Percentiles rank a stretch among this genome's conserved stretches.
Evolutionary conservation across 2,113 vertebrate species (phyloP).

Genomic region (Amphiprion ocellaris): DNA sequence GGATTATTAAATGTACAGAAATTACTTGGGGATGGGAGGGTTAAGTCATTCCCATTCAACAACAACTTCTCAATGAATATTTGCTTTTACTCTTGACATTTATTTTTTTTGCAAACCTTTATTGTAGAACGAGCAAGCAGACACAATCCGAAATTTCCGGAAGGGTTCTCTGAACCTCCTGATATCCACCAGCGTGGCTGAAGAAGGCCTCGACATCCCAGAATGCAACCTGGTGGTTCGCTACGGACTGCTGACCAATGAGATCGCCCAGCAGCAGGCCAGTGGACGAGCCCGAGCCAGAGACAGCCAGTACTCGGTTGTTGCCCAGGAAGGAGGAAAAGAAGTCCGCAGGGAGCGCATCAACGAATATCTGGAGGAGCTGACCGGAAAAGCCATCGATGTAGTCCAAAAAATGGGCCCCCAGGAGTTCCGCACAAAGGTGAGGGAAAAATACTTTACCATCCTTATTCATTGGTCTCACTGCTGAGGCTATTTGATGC

Average conservation of each 20-base stretch:
- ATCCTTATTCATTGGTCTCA: background rate
- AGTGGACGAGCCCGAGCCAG: slow-evolving; percentile 89
- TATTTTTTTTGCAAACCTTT: background rate
- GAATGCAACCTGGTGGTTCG: slow-evolving; percentile 93
- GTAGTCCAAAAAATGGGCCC: slow-evolving; percentile 86
- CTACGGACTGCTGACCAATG: slow-evolving; percentile 94
- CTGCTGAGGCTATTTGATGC: background rate
- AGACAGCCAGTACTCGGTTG: slow-evolving; percentile 90
- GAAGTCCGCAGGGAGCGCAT: slow-evolving; percentile 86
- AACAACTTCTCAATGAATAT: too few species aligned
- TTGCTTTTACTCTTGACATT: background rate
- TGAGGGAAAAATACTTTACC: slow-evolving; percentile 12
- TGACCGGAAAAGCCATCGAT: slow-evolving; percentile 86
- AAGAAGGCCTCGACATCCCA: slow-evolving; percentile 93
- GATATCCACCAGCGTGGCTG: slow-evolving; percentile 93
- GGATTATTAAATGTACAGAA: too few species aligned
- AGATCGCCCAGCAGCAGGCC: slow-evolving; percentile 94
- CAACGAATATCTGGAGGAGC: slow-evolving; percentile 87
- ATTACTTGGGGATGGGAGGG: too few species aligned
- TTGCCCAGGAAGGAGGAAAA: slow-evolving; percentile 84
- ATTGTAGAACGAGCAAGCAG: slow-evolving; percentile 83
- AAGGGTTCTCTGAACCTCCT: slow-evolving; percentile 88
- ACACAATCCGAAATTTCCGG: slow-evolving; percentile 88
- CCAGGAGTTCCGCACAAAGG: slow-evolving; percentile 74
- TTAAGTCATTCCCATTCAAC: background rate